Evolutionary conservation across 2,797 vertebrate genomes (phyloP).

Genomic region (Catostomus latipinnis): DNA sequence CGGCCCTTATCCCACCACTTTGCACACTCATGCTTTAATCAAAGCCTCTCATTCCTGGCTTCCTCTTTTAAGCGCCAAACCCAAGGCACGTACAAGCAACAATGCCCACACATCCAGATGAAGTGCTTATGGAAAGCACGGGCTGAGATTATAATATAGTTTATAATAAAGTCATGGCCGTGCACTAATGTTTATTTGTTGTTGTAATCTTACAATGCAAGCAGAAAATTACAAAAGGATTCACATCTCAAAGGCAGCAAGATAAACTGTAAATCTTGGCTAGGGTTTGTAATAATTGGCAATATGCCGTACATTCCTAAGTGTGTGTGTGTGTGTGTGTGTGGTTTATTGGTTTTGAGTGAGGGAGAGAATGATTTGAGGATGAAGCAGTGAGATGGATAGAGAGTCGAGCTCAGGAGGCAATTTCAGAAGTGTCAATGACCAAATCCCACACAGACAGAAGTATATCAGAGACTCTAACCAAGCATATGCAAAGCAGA

Average conservation of each 20-base stretch:
- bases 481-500: constrained; percentile 71
- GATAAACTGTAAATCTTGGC: constrained; percentile 27
- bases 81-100: constrained; percentile 44
- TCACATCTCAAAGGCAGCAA: constrained; percentile 46
- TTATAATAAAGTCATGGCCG: constrained; percentile 44
- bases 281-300: constrained; percentile 23
- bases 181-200: constrained; percentile 43
- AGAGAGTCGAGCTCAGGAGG: constrained; percentile 57
- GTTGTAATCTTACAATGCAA: constrained; percentile 47
- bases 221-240: constrained; percentile 50
- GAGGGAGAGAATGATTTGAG: constrained; percentile 25
- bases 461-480: constrained; percentile 57
- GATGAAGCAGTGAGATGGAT: constrained; percentile 35
- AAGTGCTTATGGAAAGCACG: constrained; percentile 44
- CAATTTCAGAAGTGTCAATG: constrained; percentile 73
- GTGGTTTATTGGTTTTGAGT: constrained; percentile 48
- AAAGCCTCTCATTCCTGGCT: constrained; percentile 44
- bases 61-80: constrained; percentile 35
- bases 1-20: constrained; percentile 50
- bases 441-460: constrained; percentile 64
- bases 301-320: constrained; percentile 39
- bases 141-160: constrained; percentile 45
- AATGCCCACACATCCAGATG: constrained; percentile 52
- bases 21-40: constrained; percentile 52
- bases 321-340: constrained; percentile 36